phyloP scores from a whole-genome alignment of 2,888 invertebrate genomes.

The Apamea sordens region DNA sequence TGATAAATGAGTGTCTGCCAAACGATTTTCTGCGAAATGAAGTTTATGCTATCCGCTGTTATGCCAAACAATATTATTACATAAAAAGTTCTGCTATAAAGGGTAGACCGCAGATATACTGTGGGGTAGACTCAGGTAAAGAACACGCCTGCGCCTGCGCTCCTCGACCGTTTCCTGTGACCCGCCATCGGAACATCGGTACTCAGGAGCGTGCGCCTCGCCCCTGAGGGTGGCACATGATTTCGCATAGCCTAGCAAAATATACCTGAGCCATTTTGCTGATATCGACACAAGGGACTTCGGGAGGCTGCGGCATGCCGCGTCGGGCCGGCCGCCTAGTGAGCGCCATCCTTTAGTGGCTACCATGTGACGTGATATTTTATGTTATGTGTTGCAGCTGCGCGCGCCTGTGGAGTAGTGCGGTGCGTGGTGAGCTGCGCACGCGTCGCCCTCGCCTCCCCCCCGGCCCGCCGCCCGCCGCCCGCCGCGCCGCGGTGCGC shows the following conservation, averaged over 20 bases:
- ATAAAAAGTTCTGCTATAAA: too few relatives aligned
- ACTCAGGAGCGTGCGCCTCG: not conserved
- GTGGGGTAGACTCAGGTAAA: too few relatives aligned
- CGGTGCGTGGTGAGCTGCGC: slow-evolving; percentile 1
- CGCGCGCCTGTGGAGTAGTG: not conserved
- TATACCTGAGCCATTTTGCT: too few relatives aligned
- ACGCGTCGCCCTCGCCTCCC: not conserved
- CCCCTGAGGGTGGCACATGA: not conserved
- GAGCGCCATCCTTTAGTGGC: too few relatives aligned
- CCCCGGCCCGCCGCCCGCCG: slow-evolving; percentile 6
- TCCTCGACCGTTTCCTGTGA: not conserved
- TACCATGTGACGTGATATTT: not conserved
- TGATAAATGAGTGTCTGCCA: too few relatives aligned
- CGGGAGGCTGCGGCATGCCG: too few relatives aligned
- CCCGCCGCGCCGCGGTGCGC: slow-evolving; percentile 5
- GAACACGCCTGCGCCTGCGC: not conserved
- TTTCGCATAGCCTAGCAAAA: not conserved
- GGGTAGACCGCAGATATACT: too few relatives aligned
- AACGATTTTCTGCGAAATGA: too few relatives aligned
- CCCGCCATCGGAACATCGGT: not conserved
- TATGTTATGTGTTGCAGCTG: not conserved
- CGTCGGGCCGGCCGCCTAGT: not conserved
- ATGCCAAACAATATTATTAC: too few relatives aligned
- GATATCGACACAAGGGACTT: not conserved
- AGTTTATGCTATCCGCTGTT: too few relatives aligned